Percentiles rank a stretch among this genome's conserved stretches.
Conservation (phyloP, 37 sponge, comb jelly and placozoan species). For the Haliclona indistincta region DNA sequence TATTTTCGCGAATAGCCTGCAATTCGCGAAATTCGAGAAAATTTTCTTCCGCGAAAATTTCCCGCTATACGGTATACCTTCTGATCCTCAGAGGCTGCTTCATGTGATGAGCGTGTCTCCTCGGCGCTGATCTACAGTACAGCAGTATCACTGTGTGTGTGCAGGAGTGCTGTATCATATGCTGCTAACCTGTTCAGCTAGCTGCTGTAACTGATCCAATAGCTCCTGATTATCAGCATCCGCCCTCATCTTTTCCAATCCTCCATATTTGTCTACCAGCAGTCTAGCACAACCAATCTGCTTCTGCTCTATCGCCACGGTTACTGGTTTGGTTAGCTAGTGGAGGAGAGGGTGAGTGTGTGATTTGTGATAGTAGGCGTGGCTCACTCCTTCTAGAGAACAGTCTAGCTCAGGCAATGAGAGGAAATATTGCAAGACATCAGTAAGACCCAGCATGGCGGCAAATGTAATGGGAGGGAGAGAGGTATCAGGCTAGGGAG, state of each 20-base stretch:
- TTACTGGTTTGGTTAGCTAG: neutral
- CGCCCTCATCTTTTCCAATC: constrained; percentile 5
- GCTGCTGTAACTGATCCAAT: too few species aligned
- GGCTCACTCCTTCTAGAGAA: neutral
- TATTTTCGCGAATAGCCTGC: too few species aligned
- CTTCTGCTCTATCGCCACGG: neutral
- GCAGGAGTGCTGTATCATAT: too few species aligned
- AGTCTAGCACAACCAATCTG: constrained; percentile 3
- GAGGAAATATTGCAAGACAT: neutral
- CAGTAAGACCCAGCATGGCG: neutral
- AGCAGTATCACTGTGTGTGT: too few species aligned
- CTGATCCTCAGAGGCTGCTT: too few species aligned
- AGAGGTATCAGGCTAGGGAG: neutral
- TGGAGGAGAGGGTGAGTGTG: neutral
- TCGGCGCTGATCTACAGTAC: too few species aligned
- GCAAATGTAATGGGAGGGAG: neutral
- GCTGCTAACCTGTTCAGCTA: too few species aligned
- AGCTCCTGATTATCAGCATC: too few species aligned
- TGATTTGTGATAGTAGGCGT: neutral
- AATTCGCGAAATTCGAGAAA: too few species aligned
- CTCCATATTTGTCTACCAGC: neutral
- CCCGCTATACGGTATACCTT: too few species aligned
- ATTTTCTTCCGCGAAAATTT: too few species aligned
- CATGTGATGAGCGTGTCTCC: too few species aligned
- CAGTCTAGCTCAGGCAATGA: neutral